Evolutionary conservation across 2,888 invertebrate genomes (phyloP).

Genomic region (Plebejus argus): DNA sequence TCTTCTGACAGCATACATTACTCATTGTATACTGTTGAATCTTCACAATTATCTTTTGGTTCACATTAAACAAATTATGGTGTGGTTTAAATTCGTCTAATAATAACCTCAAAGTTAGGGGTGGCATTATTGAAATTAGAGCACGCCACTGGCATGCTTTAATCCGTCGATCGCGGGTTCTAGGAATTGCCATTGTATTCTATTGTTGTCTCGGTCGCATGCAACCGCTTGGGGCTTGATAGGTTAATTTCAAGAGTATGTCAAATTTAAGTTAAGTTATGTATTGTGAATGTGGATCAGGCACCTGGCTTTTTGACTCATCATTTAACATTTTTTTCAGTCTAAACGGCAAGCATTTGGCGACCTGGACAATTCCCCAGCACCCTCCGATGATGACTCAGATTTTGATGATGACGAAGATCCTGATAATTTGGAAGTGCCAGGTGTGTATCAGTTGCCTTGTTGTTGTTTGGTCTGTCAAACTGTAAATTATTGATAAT

Average conservation of each 20-base stretch:
- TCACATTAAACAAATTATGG: too few species aligned
- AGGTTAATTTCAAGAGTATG: not conserved
- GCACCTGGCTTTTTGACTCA: not conserved
- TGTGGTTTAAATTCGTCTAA: too few species aligned
- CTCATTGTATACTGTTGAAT: not conserved
- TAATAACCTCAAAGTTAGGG: not conserved
- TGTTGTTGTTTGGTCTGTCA: not conserved
- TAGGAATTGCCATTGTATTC: too few species aligned
- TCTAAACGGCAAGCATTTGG: conserved; percentile 66
- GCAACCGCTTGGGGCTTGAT: too few species aligned
- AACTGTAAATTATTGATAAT: too few species aligned
- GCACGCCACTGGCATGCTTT: not conserved
- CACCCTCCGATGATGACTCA: conserved; percentile 74
- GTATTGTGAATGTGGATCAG: not conserved
- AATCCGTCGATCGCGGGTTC: too few species aligned
- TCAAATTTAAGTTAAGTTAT: not conserved
- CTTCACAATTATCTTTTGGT: not conserved
- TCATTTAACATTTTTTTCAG: conserved; percentile 48
- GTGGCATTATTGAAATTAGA: too few species aligned
- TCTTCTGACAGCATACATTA: not conserved
- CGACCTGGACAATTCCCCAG: conserved; percentile 70
- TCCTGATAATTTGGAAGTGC: conserved; percentile 95
- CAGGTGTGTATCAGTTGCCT: conserved; percentile 78
- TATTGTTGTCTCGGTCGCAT: too few species aligned
- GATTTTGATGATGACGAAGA: conserved; percentile 94